A percentile compares a stretch with the other conserved stretches of the same genome.
Conservation (phyloP, 2,797 vertebrate genomes). For the Chaetodon trifasciatus region DNA sequence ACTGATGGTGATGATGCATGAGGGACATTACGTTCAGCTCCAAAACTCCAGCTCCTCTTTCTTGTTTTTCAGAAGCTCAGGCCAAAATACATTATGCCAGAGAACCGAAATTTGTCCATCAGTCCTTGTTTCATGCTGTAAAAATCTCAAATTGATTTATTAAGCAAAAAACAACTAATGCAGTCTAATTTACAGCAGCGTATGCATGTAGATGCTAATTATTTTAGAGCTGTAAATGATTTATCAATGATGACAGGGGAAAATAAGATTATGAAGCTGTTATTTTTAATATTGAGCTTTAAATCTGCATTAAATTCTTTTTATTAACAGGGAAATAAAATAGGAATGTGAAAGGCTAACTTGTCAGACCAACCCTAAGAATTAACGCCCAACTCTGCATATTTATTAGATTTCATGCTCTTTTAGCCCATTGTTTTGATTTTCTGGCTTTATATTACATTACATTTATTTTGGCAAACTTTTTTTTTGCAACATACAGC, state of each 20-base stretch:
- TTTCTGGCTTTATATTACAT: not conserved
- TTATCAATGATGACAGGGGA: not conserved
- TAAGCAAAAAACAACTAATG: slow-evolving; percentile 2
- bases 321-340: not conserved
- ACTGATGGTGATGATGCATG: slow-evolving; percentile 77
- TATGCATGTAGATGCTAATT: not conserved
- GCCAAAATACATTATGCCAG: slow-evolving; percentile 36
- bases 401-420: not conserved
- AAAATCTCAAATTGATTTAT: not conserved
- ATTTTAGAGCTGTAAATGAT: not conserved
- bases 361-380: not conserved
- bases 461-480: not conserved
- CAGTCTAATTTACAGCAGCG: not conserved
- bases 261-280: not conserved
- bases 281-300: not conserved
- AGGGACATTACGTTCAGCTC: slow-evolving; percentile 80
- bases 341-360: not conserved
- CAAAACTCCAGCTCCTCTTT: slow-evolving; percentile 74
- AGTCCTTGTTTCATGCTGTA: slow-evolving; percentile 28
- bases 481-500: not conserved
- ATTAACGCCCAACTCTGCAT: not conserved
- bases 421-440: not conserved
- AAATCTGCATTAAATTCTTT: not conserved
- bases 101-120: slow-evolving; percentile 40
- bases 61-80: slow-evolving; percentile 70